phyloP scores from a whole-genome alignment of 2,888 invertebrate genomes.

The Mechanitis messenoides region DNA sequence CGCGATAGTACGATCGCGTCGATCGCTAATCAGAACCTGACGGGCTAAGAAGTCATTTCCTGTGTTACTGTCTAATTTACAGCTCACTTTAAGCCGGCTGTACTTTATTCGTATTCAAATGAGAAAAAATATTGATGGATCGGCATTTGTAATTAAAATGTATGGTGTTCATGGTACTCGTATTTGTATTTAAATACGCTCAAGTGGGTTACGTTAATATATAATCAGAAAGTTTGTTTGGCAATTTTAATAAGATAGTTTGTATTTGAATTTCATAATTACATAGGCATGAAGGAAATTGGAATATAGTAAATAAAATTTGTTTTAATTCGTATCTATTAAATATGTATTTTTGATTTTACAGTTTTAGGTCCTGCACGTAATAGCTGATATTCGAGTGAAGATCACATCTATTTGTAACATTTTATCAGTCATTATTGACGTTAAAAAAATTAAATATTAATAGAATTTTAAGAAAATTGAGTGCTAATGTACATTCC shows the following conservation, averaged over 20 bases:
- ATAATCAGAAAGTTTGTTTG: neutral
- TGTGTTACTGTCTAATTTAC: slow-evolving; percentile 72
- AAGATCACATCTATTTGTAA: too few species aligned
- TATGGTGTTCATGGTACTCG: slow-evolving; percentile 13
- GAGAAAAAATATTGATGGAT: slow-evolving; percentile 18
- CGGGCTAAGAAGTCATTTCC: slow-evolving; percentile 74
- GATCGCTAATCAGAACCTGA: slow-evolving; percentile 70
- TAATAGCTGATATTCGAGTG: too few species aligned
- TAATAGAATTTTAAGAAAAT: too few species aligned
- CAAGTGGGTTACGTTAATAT: slow-evolving; percentile 18
- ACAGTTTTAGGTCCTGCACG: too few species aligned
- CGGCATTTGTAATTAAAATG: slow-evolving; percentile 21
- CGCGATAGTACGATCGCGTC: slow-evolving; percentile 65
- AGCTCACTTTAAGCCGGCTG: slow-evolving; percentile 52
- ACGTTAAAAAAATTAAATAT: too few species aligned
- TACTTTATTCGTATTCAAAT: slow-evolving; percentile 25
- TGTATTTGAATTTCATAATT: neutral
- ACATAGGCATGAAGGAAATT: too few species aligned
- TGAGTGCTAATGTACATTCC: too few species aligned
- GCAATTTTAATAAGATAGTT: neutral
- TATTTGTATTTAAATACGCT: slow-evolving; percentile 33
- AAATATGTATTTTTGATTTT: too few species aligned
- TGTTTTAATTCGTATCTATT: too few species aligned
- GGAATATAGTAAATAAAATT: too few species aligned
- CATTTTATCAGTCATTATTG: too few species aligned